Percentiles rank a stretch among this genome's conserved stretches.
These are phyloP conservation scores for Propithecus deckenii DNA, from an alignment of 2,797 vertebrate species.

Conservation along the genomic window DNA sequence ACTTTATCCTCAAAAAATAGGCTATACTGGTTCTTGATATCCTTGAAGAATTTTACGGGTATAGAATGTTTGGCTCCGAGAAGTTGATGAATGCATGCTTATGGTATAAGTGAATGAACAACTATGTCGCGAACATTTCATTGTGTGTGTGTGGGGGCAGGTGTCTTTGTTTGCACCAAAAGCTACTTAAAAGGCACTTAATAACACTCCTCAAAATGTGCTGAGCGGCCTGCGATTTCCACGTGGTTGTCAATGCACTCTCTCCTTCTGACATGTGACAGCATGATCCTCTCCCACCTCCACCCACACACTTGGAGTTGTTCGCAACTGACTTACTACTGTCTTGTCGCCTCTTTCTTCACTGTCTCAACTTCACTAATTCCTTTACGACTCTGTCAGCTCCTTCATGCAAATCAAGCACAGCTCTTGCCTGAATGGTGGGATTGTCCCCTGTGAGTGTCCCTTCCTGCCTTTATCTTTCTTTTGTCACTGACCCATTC, in stretches of 20 bases:
- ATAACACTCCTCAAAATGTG: not conserved
- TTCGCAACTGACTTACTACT: not conserved
- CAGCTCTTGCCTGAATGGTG: not conserved
- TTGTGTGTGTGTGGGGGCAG: not conserved
- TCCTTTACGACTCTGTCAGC: not conserved
- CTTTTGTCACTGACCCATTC: not conserved
- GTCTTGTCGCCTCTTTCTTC: not conserved
- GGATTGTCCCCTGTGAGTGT: not conserved
- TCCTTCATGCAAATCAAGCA: not conserved
- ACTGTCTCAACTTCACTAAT: not conserved
- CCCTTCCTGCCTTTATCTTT: not conserved
- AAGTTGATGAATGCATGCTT: not conserved
- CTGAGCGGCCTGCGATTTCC: not conserved
- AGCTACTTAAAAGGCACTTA: not conserved
- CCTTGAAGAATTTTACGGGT: not conserved
- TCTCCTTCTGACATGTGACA: not conserved
- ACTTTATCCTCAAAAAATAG: not conserved
- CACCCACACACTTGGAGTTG: rapidly evolving
- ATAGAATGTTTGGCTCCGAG: not conserved
- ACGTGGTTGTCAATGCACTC: not conserved
- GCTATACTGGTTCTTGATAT: not conserved
- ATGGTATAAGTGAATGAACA: not conserved
- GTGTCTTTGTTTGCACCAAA: not conserved
- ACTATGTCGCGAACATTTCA: not conserved
- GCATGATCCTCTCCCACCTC: not conserved